Evolutionary conservation across 1,140 invertebrate genomes (phyloP).

Genomic region (Heliothis subflexa): DNA sequence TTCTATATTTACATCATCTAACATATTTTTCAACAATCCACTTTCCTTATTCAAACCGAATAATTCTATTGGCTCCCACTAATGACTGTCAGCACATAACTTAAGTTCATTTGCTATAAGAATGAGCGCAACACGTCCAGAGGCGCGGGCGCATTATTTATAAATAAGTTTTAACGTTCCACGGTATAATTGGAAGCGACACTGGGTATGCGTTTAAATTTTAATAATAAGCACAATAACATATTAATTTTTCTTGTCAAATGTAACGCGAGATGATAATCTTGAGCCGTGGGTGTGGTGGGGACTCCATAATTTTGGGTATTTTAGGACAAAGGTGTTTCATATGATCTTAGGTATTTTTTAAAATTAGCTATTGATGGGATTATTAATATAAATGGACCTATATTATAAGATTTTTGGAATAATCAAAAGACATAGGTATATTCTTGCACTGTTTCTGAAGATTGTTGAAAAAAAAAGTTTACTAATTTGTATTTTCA

Average conservation of each 20-base stretch:
- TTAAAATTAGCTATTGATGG: neutral
- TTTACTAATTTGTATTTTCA: neutral
- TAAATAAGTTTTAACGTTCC: slow-evolving; percentile 38
- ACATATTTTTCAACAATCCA: neutral
- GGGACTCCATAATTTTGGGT: neutral
- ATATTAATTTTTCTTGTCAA: slow-evolving; percentile 57
- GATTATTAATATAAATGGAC: neutral
- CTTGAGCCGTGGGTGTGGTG: slow-evolving; percentile 43
- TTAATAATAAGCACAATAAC: slow-evolving; percentile 54
- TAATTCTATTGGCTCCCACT: neutral
- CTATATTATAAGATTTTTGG: no score
- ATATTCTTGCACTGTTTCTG: neutral
- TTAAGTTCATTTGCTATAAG: slow-evolving; percentile 36
- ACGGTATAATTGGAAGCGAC: slow-evolving; percentile 43
- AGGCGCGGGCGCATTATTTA: slow-evolving; percentile 9
- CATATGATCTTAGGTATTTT: no score
- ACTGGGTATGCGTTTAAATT: slow-evolving; percentile 49
- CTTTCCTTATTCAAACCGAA: neutral
- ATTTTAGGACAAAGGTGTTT: neutral
- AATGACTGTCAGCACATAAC: slow-evolving; percentile 34
- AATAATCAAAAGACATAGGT: no score
- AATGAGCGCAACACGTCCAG: slow-evolving; percentile 18
- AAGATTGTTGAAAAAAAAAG: no score
- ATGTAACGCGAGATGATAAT: slow-evolving; percentile 51
- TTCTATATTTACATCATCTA: neutral